Percentiles rank a stretch among this genome's conserved stretches.
Evolutionary conservation across 2,888 invertebrate species (phyloP).

Genomic region (Clanis bilineata): DNA sequence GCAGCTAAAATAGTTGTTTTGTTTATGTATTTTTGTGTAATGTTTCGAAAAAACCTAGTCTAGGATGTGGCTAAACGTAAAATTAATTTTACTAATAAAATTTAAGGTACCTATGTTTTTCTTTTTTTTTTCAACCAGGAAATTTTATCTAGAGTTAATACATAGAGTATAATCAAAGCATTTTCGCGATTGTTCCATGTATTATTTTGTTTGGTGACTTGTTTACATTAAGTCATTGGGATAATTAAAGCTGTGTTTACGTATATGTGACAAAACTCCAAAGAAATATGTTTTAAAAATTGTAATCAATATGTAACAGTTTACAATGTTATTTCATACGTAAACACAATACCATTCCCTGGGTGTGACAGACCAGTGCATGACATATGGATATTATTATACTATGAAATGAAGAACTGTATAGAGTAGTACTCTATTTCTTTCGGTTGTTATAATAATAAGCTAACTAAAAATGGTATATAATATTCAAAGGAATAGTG

Average conservation of each 20-base stretch:
- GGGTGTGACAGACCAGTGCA: conserved; percentile 57
- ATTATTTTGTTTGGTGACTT: conserved; percentile 39
- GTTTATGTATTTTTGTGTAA: no score
- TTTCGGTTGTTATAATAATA: conserved; percentile 24
- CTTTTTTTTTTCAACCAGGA: no score
- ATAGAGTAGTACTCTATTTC: conserved; percentile 18
- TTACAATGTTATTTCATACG: conserved; percentile 32
- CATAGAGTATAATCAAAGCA: no score
- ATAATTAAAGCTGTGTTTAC: conserved; percentile 45
- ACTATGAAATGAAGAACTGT: conserved; percentile 21
- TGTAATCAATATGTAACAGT: not conserved
- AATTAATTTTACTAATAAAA: no score
- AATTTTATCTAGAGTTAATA: no score
- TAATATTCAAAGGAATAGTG: conserved; percentile 1
- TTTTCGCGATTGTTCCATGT: no score
- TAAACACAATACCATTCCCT: conserved; percentile 44
- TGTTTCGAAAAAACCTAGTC: no score
- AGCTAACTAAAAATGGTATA: not conserved
- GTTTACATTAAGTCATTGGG: conserved; percentile 66
- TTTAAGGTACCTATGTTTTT: no score
- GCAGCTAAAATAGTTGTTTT: no score
- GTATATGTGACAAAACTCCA: conserved; percentile 40
- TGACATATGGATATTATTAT: conserved; percentile 32
- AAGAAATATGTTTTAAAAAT: conserved; percentile 25
- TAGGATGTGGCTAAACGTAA: no score